phyloP scores from a whole-genome alignment of 2,113 vertebrate species.

The Empidonax traillii region DNA sequence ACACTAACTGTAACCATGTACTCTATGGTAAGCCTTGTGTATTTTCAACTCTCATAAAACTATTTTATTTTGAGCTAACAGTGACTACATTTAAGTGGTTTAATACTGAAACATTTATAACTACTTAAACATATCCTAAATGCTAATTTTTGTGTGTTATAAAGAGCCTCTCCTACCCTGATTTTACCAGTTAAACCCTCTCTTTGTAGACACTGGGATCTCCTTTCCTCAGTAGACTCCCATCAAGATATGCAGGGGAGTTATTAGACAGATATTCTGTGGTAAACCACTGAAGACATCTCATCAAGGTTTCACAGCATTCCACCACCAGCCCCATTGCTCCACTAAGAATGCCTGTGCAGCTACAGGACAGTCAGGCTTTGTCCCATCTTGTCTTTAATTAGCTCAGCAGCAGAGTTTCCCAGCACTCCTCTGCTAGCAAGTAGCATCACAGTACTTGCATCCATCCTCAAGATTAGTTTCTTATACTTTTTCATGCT shows the following conservation, averaged over 20 bases:
- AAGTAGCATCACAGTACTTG: neutral
- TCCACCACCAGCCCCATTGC: neutral
- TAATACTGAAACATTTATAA: neutral
- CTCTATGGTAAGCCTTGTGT: neutral
- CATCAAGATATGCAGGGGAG: neutral
- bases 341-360: neutral
- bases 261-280: neutral
- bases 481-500: neutral
- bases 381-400: neutral
- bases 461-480: neutral
- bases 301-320: neutral
- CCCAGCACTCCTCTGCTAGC: neutral
- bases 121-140: neutral
- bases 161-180: neutral
- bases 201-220: neutral
- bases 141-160: neutral
- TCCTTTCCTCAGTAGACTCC: neutral
- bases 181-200: neutral
- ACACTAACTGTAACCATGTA: neutral
- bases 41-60: neutral
- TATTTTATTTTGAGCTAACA: neutral
- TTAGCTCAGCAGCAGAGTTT: neutral
- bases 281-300: neutral
- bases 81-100: neutral
- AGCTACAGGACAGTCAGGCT: neutral